Conservation (phyloP, 2,797 vertebrate species). For the Adrianichthys oophorus region DNA sequence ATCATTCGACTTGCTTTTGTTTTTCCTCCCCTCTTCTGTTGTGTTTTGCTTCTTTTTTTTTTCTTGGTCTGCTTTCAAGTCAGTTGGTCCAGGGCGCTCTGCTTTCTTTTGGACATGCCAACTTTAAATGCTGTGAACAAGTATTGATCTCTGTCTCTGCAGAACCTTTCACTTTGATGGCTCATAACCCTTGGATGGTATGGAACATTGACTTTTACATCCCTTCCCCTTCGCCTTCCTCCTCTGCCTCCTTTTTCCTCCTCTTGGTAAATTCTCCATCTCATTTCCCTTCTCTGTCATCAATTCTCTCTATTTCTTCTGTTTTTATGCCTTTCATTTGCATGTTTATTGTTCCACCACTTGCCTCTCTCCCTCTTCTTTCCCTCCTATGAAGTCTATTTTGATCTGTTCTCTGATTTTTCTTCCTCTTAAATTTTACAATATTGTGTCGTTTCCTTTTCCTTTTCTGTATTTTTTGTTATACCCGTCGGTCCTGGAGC, state of each 20-base stretch:
- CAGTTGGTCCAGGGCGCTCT: constrained; percentile 19
- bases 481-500: constrained; percentile 40
- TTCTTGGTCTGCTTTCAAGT: background rate
- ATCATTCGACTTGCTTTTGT: constrained; percentile 19
- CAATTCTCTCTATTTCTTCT: constrained; percentile 39
- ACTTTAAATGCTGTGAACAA: constrained; percentile 5
- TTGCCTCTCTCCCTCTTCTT: constrained; percentile 19
- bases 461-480: constrained; percentile 10
- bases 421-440: constrained; percentile 40
- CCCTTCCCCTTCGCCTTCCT: constrained; percentile 18
- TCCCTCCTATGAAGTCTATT: constrained; percentile 34
- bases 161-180: constrained; percentile 27
- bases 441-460: constrained; percentile 31
- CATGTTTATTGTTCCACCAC: constrained; percentile 75
- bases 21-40: constrained; percentile 3
- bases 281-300: constrained; percentile 38
- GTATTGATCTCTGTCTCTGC: constrained; percentile 35
- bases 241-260: constrained; percentile 7
- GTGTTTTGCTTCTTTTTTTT: constrained; percentile 2
- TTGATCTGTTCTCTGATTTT: constrained; percentile 49
- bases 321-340: constrained; percentile 60
- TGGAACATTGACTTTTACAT: constrained; percentile 44
- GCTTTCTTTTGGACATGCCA: constrained; percentile 15
- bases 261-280: constrained; percentile 35
- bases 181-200: constrained; percentile 24